Evolutionary conservation across 2,888 invertebrate species (phyloP), one percentile per base, ranked within the genome.

Genomic region (Hartigia nigra): DNA sequence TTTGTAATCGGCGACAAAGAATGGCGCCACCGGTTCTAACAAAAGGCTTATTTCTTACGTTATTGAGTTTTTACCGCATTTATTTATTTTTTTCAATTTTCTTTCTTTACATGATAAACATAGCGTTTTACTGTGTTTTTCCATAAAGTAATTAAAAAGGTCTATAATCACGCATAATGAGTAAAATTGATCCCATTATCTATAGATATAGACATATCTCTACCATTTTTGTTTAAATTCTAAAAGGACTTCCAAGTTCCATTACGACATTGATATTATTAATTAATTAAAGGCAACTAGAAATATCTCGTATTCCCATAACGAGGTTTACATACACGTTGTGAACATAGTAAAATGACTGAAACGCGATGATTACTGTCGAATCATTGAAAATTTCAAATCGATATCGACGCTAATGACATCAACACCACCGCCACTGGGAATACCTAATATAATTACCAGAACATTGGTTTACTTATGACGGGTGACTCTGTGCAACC

Each of bases 81-180:
- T n/a, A n/a, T n/a, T n/a, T n/a, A n/a, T 55, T 55, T 55, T 55
- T 55, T 80, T 81, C 79, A 74, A 70, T 74, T 55, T 9, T 55
- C 23, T 9, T 9, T 12, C 12, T 23, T 2, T 5, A 39, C 23
- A 23, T 9, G 14, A 55, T 9, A 5, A 55, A 55, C 39, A 0
- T 2, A 23, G 9, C 14, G n/a, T n/a, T n/a, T 1, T 14, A 12
- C 39, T 34, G 4, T 34, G 39, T 39, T 5, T 39, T 55, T 55
- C 2, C 5, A 23, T 55, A 55, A 23, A 23, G 2, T 23, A 39
- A 39, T 5, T 55, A 55, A 23, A 23, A 55, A 23, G 23, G 2
- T 55, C 5, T 4, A 1, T 23, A 23, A 55, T 23, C 23, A 9
- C 39, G 39, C 23, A 23, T 23, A 23, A 55, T 55, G 14, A 14